Conservation (phyloP, 2,797 vertebrate genomes). For the Orestias chungarensis region DNA sequence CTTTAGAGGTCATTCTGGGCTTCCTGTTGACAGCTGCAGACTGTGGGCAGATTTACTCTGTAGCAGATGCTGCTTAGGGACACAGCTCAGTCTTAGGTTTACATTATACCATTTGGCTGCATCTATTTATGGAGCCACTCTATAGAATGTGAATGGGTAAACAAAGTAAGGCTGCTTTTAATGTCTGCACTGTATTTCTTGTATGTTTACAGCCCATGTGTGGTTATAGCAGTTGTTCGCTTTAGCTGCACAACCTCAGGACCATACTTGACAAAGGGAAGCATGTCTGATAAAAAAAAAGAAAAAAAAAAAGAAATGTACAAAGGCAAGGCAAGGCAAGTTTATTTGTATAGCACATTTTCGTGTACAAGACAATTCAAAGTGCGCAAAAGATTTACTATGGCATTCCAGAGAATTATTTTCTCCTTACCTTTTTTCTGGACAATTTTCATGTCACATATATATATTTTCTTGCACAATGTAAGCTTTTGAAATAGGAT, state of each 20-base stretch:
- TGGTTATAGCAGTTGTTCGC: slow-evolving; percentile 27
- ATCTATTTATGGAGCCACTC: slow-evolving; percentile 68
- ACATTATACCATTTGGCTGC: slow-evolving; percentile 70
- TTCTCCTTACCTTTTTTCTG: slow-evolving; percentile 51
- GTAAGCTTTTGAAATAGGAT: slow-evolving; percentile 48
- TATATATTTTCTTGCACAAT: slow-evolving; percentile 58
- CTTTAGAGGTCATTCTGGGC: slow-evolving; percentile 72
- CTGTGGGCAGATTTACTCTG: slow-evolving; percentile 75
- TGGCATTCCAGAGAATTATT: slow-evolving; percentile 60
- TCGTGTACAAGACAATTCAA: no score
- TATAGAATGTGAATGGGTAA: slow-evolving; percentile 59
- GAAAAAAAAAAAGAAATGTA: no score
- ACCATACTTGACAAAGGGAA: slow-evolving; percentile 56
- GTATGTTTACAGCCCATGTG: slow-evolving; percentile 11
- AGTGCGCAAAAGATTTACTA: slow-evolving; percentile 54
- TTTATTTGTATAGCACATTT: no score
- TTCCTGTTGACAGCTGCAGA: slow-evolving; percentile 82
- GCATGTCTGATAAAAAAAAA: slow-evolving; percentile 52
- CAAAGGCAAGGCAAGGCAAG: no score
- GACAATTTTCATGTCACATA: slow-evolving; percentile 58
- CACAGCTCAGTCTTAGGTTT: slow-evolving; percentile 69
- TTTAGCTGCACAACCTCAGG: slow-evolving; percentile 63
- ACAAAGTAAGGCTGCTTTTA: slow-evolving; percentile 60
- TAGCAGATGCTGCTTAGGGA: slow-evolving; percentile 78
- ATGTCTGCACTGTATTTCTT: slow-evolving; percentile 27